Percentiles rank a stretch among this genome's conserved stretches.
Conservation (phyloP, 2,888 invertebrate species). For the Seira musarum region DNA sequence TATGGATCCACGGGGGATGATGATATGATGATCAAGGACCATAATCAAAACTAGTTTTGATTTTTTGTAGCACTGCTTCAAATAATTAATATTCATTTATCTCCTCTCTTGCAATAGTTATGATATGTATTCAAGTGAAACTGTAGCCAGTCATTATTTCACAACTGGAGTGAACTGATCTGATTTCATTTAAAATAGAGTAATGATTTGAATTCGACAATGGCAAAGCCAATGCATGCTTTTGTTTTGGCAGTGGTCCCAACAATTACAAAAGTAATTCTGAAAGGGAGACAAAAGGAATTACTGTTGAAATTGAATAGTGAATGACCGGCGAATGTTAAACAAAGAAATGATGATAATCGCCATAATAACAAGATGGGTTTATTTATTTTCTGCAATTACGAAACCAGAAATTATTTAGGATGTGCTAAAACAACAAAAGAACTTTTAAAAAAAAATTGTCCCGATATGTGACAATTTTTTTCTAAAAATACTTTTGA, state of each 20-base stretch:
- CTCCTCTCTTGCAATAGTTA: neutral
- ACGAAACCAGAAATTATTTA: no score
- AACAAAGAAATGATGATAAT: neutral
- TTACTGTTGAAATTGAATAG: slow-evolving; percentile 37
- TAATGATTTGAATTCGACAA: no score
- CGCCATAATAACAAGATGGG: neutral
- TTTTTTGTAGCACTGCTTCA: neutral
- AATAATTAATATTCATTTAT: slow-evolving; percentile 18
- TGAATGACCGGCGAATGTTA: neutral
- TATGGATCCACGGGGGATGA: neutral
- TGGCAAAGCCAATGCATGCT: no score
- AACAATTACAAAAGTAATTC: no score
- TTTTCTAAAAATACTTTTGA: no score
- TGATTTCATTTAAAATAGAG: slow-evolving; percentile 42
- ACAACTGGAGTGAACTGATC: slow-evolving; percentile 30
- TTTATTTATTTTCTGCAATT: neutral
- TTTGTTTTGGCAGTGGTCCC: neutral
- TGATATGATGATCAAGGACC: slow-evolving; percentile 8
- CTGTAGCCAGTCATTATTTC: neutral
- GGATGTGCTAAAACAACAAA: no score
- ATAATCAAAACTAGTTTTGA: neutral
- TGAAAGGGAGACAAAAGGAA: neutral
- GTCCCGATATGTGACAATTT: no score
- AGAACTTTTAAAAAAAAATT: no score
- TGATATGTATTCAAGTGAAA: slow-evolving; percentile 9